Percentiles rank a stretch among this genome's conserved stretches.
phyloP scores from a whole-genome alignment of 2,888 invertebrate genomes.

The Drosophila infuscata region DNA sequence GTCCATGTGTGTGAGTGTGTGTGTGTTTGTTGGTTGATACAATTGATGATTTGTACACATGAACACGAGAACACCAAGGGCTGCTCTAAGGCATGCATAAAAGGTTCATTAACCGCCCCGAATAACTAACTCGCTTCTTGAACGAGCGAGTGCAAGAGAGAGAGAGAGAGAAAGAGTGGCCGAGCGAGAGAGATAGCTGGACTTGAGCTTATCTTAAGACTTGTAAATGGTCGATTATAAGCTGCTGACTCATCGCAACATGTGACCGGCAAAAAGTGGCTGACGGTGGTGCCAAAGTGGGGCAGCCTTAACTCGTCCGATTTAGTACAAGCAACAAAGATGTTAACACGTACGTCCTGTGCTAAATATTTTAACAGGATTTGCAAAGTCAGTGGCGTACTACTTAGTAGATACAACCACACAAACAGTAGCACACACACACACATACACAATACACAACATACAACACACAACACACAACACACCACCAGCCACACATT shows the following conservation, averaged over 20 bases:
- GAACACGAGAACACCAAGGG: not conserved
- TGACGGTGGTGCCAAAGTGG: conserved; percentile 15
- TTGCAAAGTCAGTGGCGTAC: conserved; percentile 40
- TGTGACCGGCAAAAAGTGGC: conserved; percentile 20
- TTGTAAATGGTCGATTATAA: conserved; percentile 50
- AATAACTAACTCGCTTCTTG: not conserved
- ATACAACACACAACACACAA: conserved; percentile 1
- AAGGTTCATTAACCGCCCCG: conserved; percentile 35
- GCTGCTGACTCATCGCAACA: conserved; percentile 59
- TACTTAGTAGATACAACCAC: conserved; percentile 45
- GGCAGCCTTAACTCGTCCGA: conserved; percentile 44
- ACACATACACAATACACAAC: not conserved
- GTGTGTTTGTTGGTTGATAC: conserved; percentile 31
- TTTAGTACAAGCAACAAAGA: conserved; percentile 45
- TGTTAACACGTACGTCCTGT: conserved; percentile 64
- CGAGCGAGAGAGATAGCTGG: not conserved
- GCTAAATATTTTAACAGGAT: conserved; percentile 71
- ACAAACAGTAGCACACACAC: not conserved
- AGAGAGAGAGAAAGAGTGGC: not conserved
- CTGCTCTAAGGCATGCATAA: conserved; percentile 34
- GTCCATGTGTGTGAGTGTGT: conserved; percentile 18
- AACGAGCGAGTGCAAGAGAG: not conserved
- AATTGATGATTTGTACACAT: conserved; percentile 46
- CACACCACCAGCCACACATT: conserved; percentile 47
- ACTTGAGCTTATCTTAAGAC: conserved; percentile 45